Percentiles rank a stretch among this genome's conserved stretches.
These are phyloP conservation scores for Homarus americanus DNA, from an alignment of 1,140 invertebrate species.

Conservation along the genomic window DNA sequence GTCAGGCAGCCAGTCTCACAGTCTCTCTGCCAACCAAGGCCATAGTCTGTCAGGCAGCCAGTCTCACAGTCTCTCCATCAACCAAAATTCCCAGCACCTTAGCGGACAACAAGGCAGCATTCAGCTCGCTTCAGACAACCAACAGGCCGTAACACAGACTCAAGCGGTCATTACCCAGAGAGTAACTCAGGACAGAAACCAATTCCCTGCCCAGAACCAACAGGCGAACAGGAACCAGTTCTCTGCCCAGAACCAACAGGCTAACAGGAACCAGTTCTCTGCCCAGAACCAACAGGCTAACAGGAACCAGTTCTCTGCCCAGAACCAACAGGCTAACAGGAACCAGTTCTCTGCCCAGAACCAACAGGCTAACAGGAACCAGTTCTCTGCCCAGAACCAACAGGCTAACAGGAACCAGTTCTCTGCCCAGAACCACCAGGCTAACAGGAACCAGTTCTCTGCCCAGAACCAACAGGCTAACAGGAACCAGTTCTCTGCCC, in stretches of 20 bases:
- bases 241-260: too few species aligned
- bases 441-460: slow-evolving; percentile 12
- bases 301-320: slow-evolving; percentile 1
- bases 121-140: too few species aligned
- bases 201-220: slow-evolving; percentile 1
- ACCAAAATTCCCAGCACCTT: too few species aligned
- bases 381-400: too few species aligned
- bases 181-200: too few species aligned
- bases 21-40: too few species aligned
- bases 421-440: neutral
- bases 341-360: neutral
- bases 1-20: too few species aligned
- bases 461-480: neutral
- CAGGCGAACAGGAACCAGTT: slow-evolving; percentile 13
- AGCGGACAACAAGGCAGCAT: too few species aligned
- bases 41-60: too few species aligned
- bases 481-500: neutral
- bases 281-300: neutral
- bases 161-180: too few species aligned
- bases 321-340: neutral
- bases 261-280: neutral
- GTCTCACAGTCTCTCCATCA: too few species aligned
- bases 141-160: too few species aligned
- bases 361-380: neutral
- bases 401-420: neutral